Base-by-base conservation (phyloP, 2,888 invertebrate genomes). In the Drosophila dives region DNA sequence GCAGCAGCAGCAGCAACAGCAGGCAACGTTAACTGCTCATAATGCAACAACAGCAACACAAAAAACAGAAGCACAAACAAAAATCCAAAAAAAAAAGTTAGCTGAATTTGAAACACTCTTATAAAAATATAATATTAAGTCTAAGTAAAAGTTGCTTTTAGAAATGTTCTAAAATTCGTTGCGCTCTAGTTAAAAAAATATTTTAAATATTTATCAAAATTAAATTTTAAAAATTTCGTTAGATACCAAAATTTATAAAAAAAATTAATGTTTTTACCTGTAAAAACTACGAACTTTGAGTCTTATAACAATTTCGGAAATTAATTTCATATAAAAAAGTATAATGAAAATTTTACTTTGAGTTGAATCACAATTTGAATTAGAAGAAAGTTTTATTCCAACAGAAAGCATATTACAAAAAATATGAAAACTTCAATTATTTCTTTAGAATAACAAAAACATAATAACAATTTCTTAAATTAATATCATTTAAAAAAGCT, bases 11-110 rank as follows among this genome's bases (percentile, higher is more conserved):
- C 59, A 53, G 38, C 29, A 72, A 45, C 73, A 75, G 64, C 53
- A 64, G 54, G 48, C 82, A 36, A 62, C 70, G 78, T 74, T 83
- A 89, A 90, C 84, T 90, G 90, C 85, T 86, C 86, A 86, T 87
- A 90, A 88, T 81, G 79, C 83, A 88, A 68, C 79, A 88, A 69
- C 71, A 74, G 75, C 84, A 86, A 66, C 67, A 73, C 75, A 59
- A 70, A 63, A 66, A 63, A 72, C 54, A 65, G 53, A 66, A 42
- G 48, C 42, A 33, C 17, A 33, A 45, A 65, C 17, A 11, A 53
- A 23, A 34, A 11, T 1, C 3, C 34, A 0, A 7, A 12, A 51
- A 7, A n/a, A 11, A 20, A n/a, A n/a, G n/a, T 11, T 29, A 69
- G 42, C 29, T 62, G 72, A 67, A 51, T 0, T 10, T 15, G 0